These are phyloP conservation scores for Tubulanus polymorphus DNA, from an alignment of 2,888 invertebrate genomes.

Conservation along the genomic window DNA sequence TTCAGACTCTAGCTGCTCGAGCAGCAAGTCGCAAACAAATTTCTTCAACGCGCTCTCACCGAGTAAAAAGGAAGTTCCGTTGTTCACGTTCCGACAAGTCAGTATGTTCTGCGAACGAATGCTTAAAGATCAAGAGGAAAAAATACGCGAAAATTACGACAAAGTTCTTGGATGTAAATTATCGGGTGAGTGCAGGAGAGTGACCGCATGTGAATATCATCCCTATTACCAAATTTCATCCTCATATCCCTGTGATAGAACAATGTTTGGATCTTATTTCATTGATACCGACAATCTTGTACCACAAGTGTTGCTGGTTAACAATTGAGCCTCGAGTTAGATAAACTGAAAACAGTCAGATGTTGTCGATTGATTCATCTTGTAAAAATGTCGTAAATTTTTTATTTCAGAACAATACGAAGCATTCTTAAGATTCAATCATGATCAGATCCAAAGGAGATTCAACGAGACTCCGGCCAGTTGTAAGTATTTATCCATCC, in stretches of 20 bases:
- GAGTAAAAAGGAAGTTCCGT: slow-evolving; percentile 66
- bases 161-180: slow-evolving; percentile 86
- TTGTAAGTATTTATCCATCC: slow-evolving; percentile 50
- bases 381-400: not conserved
- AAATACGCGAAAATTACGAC: slow-evolving; percentile 92
- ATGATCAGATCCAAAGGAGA: slow-evolving; percentile 88
- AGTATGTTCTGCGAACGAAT: slow-evolving; percentile 96
- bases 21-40: not conserved
- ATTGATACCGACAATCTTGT: too few species aligned
- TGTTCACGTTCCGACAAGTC: slow-evolving; percentile 93
- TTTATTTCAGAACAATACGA: slow-evolving; percentile 82
- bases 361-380: too few species aligned
- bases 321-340: too few species aligned
- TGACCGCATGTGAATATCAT: too few species aligned
- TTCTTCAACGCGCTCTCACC: slow-evolving; percentile 40
- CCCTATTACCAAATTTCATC: too few species aligned
- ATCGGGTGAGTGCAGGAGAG: slow-evolving; percentile 57
- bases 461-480: slow-evolving; percentile 54
- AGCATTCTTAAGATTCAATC: slow-evolving; percentile 96
- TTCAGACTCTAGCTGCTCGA: not conserved
- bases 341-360: too few species aligned
- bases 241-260: too few species aligned
- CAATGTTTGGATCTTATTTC: too few species aligned
- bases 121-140: slow-evolving; percentile 90
- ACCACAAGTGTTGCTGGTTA: too few species aligned